Percentiles rank a stretch among this genome's conserved stretches.
phyloP scores from a whole-genome alignment of 2,797 vertebrate species.

The Denticeps clupeoides region DNA sequence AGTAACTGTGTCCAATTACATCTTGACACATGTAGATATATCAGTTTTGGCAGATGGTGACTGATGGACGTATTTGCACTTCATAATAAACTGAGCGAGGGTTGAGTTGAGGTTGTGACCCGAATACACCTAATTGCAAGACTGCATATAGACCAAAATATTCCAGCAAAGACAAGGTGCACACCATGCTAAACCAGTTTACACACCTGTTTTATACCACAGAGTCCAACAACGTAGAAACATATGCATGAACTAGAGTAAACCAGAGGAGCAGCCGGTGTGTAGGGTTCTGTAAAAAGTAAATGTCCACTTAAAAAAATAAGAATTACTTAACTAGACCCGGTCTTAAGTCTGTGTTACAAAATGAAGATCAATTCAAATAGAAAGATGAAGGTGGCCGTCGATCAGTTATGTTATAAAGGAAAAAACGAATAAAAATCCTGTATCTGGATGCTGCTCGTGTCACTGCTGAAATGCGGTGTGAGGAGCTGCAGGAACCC shows the following conservation, averaged over 20 bases:
- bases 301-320: neutral
- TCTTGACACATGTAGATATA: neutral
- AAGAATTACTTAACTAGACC: neutral
- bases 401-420: neutral
- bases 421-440: neutral
- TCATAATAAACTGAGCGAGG: too few species aligned
- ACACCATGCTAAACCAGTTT: too few species aligned
- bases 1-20: neutral
- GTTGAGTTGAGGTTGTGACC: too few species aligned
- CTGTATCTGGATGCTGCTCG: neutral
- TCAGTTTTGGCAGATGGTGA: neutral
- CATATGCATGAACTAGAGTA: too few species aligned
- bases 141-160: too few species aligned
- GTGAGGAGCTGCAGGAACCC: neutral
- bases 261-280: neutral
- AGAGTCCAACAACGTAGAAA: neutral
- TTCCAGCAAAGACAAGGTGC: too few species aligned
- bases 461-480: neutral
- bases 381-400: neutral
- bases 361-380: neutral
- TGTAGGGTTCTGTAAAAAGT: neutral
- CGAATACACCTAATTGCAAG: too few species aligned
- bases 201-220: too few species aligned
- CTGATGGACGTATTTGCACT: too few species aligned
- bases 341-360: neutral